A percentile compares a stretch with the other conserved stretches of the same genome.
phyloP scores from a whole-genome alignment of 2,797 vertebrate species.

The Okamejei kenojei region DNA sequence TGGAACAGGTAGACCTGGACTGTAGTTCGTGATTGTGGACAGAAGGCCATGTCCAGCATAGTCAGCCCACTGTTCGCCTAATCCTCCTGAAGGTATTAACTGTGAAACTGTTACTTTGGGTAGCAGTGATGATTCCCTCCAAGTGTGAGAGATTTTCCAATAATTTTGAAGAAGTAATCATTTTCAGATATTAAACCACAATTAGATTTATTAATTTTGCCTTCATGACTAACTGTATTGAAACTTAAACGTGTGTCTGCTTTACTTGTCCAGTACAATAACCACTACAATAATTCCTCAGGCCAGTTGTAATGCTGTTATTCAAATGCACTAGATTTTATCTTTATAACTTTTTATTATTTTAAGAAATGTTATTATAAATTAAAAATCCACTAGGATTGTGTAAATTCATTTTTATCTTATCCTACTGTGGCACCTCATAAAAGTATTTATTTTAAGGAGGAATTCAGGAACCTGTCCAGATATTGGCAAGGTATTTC shows the following conservation, averaged over 20 bases:
- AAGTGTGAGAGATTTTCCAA: neutral
- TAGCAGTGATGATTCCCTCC: neutral
- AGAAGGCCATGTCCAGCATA: too few species aligned
- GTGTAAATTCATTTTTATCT: neutral
- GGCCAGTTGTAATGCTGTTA: neutral
- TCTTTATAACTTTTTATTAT: neutral
- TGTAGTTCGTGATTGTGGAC: too few species aligned
- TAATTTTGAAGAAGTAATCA: neutral
- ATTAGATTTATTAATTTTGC: neutral
- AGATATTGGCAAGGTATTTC: neutral
- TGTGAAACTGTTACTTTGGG: neutral
- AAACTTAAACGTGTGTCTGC: neutral
- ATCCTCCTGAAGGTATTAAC: neutral
- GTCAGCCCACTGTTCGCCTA: neutral
- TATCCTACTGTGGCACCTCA: neutral
- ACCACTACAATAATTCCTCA: neutral
- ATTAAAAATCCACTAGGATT: neutral
- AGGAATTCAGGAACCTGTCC: neutral
- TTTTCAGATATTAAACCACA: neutral
- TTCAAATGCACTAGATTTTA: neutral
- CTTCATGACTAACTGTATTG: neutral
- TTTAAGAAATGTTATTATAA: neutral
- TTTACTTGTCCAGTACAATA: neutral
- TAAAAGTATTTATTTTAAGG: neutral
- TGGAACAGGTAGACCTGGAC: too few species aligned